Base-by-base conservation (phyloP, 2,113 vertebrate species). In the Cyanoderma ruficeps region DNA sequence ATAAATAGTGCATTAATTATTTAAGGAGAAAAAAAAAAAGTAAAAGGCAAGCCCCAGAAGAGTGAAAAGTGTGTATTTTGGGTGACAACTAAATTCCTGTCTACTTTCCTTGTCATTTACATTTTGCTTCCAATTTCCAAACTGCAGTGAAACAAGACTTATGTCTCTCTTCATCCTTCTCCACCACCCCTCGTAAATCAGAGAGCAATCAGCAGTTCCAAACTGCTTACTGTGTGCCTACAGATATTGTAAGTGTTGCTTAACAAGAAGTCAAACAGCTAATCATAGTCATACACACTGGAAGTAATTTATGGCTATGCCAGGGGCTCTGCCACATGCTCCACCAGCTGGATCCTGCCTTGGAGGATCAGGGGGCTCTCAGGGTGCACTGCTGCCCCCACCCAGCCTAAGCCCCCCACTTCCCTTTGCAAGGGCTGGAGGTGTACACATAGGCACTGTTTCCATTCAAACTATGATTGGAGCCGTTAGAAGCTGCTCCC, bases 221-320 rank as follows among this genome's bases (percentile, higher is more conserved):
- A 92, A 87, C 56, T 70, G 55, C 69, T 76, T 89, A 89, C 93
- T 30, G 61, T 94, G 42, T 74, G 47, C 44, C 78, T 71, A 76
- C 42, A 87, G 94, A 95, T 82, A 94, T 17, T 89, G 33, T n/a
- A 96, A 90, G 91, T 76, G 92, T 93, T 93, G 85, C 86, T 92
- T 86, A 96, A 95, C 31, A 22, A 93, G 89, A 90, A 82, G 87
- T 96, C 93, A 96, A 96, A 95, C 83, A 93, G 91, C 91, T 92
- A 60, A 80, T 96, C 86, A 72, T 27, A 88, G 71, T 92, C 71
- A 47, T 33, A 53, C 53, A 69, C 63, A 11, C 41, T 90, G 75
- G 31, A 47, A 41, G 53, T 92, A 83, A 93, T 93, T 93, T 87
- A 92, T 90, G 93, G 33, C 75, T 59, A 2, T 93, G 79, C 75